phyloP scores from a whole-genome alignment of 2,797 vertebrate species.

The Falco berigora region DNA sequence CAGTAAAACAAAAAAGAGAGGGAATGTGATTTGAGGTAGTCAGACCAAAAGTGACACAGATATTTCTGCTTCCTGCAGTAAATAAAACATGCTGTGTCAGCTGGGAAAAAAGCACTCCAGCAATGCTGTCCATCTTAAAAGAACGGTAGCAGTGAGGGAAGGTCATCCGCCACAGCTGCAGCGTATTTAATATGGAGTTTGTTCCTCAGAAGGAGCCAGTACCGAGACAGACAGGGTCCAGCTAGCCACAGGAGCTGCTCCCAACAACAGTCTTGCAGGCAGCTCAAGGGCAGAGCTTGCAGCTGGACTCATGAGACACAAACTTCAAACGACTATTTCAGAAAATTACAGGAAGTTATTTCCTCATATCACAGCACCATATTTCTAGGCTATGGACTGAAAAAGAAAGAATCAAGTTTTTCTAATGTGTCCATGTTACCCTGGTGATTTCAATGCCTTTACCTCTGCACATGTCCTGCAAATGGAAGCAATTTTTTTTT shows the following conservation, averaged over 20 bases:
- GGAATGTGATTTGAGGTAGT: not conserved
- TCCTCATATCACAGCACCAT: not conserved
- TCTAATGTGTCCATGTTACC: not conserved
- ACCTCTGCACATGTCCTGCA: not conserved
- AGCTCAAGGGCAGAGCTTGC: not conserved
- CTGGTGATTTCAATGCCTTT: not conserved
- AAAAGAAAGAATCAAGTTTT: not conserved
- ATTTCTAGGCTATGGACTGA: not conserved
- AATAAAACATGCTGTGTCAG: slow-evolving; percentile 14
- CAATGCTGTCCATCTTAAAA: not conserved
- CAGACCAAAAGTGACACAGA: not conserved
- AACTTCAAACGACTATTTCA: not conserved
- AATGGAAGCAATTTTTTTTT: not conserved
- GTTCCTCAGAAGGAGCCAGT: not conserved
- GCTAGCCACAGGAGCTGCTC: not conserved
- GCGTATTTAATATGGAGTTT: not conserved
- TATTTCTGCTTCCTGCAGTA: slow-evolving; percentile 23
- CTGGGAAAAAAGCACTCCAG: not conserved
- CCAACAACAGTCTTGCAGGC: not conserved
- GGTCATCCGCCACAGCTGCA: not conserved
- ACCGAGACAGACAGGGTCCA: fast-evolving
- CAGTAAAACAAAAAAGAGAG: not conserved
- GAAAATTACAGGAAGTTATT: not conserved
- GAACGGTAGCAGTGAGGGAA: not conserved
- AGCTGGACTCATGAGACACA: not conserved